Percentiles rank a stretch among this genome's conserved stretches.
These are phyloP conservation scores for Ischnus inquisitorius DNA, from an alignment of 2,888 invertebrate genomes.

Conservation along the genomic window DNA sequence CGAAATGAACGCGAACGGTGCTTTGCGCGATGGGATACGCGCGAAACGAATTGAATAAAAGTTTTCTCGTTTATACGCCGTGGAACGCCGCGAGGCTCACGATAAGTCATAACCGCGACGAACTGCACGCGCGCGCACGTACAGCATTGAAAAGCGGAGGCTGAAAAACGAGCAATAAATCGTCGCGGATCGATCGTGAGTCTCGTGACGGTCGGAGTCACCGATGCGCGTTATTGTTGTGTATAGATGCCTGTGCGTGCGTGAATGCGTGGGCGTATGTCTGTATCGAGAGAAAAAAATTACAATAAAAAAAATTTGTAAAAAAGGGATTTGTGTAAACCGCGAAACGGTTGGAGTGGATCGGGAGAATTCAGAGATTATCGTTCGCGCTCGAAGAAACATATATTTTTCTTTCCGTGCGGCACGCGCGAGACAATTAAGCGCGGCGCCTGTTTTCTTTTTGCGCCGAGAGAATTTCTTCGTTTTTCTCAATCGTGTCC, in stretches of 20 bases:
- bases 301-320: conserved; percentile 5
- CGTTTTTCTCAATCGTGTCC: conserved; percentile 36
- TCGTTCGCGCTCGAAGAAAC: conserved; percentile 39
- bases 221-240: conserved; percentile 50
- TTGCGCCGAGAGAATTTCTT: conserved; percentile 31
- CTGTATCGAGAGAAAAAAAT: conserved; percentile 49
- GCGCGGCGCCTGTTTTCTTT: conserved; percentile 22
- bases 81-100: conserved; percentile 24
- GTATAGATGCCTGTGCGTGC: conserved; percentile 34
- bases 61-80: conserved; percentile 15
- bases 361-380: conserved; percentile 7
- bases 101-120: conserved; percentile 23
- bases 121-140: background rate
- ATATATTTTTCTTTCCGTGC: conserved; percentile 34
- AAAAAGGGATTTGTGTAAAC: conserved; percentile 54
- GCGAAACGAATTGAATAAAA: conserved; percentile 13
- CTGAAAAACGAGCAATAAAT: conserved; percentile 24
- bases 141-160: background rate
- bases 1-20: conserved; percentile 25
- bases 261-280: conserved; percentile 29
- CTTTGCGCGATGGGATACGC: conserved; percentile 23
- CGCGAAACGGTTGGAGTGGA: conserved; percentile 15
- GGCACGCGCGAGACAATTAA: background rate
- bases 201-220: conserved; percentile 31
- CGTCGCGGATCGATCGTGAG: conserved; percentile 42